Evolutionary conservation across 1,140 invertebrate genomes (phyloP).

Genomic region (Sinella curviseta): DNA sequence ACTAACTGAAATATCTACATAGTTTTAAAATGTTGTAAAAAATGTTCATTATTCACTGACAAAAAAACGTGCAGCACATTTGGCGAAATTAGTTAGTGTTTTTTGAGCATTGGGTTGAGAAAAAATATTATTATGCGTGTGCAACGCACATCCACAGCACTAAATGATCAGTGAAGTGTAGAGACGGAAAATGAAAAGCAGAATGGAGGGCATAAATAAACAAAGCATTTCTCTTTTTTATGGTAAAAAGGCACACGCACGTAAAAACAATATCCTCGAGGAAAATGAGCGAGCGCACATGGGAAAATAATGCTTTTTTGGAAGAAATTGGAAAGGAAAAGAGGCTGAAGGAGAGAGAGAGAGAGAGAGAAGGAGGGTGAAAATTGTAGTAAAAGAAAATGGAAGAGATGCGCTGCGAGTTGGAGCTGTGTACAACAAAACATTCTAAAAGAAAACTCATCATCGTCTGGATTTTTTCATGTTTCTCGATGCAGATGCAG

Average conservation of each 20-base stretch:
- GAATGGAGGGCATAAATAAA: background rate
- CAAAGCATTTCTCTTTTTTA: background rate
- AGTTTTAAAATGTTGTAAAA: background rate
- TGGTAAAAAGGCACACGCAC: background rate
- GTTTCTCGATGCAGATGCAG: background rate
- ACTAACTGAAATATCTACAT: background rate
- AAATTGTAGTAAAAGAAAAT: background rate
- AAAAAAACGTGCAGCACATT: background rate
- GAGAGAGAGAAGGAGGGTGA: background rate
- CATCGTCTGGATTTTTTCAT: background rate
- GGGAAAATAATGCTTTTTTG: background rate
- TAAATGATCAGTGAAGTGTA: background rate
- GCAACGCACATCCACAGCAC: background rate
- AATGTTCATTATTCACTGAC: background rate
- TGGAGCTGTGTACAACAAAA: too few relatives aligned
- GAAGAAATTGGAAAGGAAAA: too few relatives aligned
- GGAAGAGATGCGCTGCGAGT: too few relatives aligned
- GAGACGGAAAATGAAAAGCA: background rate
- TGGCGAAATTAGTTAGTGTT: too few relatives aligned
- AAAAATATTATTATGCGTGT: background rate
- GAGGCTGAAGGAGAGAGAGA: background rate
- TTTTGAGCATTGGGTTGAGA: too few relatives aligned
- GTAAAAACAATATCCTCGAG: background rate
- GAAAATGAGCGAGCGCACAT: background rate
- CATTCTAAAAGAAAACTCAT: background rate